These are phyloP conservation scores for Ovis canadensis DNA, from an alignment of 2,113 vertebrate species.

Conservation along the genomic window DNA sequence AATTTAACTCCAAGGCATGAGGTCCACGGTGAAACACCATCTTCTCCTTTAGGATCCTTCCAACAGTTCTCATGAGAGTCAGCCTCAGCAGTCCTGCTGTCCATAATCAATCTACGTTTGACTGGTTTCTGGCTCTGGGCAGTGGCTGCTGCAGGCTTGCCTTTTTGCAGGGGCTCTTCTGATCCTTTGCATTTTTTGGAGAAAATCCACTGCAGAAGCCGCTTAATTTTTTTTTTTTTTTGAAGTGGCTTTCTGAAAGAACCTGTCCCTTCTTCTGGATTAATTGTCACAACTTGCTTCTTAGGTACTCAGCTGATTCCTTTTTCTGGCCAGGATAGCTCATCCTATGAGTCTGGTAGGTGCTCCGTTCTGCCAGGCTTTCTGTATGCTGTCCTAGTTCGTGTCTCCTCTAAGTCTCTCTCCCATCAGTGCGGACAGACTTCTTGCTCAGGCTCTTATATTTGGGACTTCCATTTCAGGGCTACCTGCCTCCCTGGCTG, in stretches of 20 bases:
- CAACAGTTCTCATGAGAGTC: background rate
- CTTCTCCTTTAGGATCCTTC: background rate
- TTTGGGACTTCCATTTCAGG: fast-evolving
- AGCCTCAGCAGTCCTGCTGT: background rate
- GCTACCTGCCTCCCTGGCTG: too few species aligned
- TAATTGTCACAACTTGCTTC: background rate
- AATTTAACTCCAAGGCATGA: background rate
- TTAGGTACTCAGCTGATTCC: background rate
- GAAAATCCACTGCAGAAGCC: background rate
- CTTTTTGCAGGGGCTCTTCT: background rate
- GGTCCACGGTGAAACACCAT: background rate
- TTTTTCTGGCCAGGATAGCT: too few species aligned
- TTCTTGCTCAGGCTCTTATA: background rate
- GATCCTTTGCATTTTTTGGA: background rate
- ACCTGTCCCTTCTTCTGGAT: background rate
- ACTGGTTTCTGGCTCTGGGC: background rate
- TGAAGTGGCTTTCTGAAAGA: background rate
- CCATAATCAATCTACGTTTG: background rate
- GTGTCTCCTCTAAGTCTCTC: background rate
- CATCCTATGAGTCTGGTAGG: fast-evolving
- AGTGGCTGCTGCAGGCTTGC: background rate
- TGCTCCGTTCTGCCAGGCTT: fast-evolving
- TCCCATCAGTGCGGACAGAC: too few species aligned
- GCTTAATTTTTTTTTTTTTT: background rate
- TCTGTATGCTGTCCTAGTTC: background rate